A percentile compares a stretch with the other conserved stretches of the same genome.
Evolutionary conservation across 2,113 vertebrate genomes (phyloP).

Genomic region (Festucalex cinctus): DNA sequence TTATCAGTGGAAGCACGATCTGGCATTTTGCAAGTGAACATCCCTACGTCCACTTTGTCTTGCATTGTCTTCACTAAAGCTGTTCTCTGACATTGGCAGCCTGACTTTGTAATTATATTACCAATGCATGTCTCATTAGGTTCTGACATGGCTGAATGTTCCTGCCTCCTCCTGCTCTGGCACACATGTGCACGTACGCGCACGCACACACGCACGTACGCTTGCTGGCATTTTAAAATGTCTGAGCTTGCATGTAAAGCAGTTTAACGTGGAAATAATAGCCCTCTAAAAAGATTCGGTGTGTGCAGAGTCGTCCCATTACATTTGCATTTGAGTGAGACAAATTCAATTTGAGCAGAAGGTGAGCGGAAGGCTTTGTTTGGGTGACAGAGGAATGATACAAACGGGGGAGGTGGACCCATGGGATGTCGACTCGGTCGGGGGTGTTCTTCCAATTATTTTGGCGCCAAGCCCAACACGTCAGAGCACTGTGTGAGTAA

Average conservation of each 20-base stretch:
- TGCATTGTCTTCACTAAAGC: slow-evolving; percentile 30
- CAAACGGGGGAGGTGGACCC: slow-evolving; percentile 7
- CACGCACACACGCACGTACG: slow-evolving; percentile 47
- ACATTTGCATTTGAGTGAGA: slow-evolving; percentile 66
- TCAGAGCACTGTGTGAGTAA: not conserved
- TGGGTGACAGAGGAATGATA: slow-evolving; percentile 40
- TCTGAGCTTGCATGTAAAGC: slow-evolving; percentile 68
- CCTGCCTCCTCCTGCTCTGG: slow-evolving; percentile 35
- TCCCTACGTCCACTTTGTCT: slow-evolving; percentile 30
- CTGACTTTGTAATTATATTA: slow-evolving; percentile 71
- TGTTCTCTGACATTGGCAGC: slow-evolving; percentile 39
- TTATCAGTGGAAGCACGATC: slow-evolving; percentile 11
- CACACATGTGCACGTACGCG: slow-evolving; percentile 9
- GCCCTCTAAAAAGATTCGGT: slow-evolving; percentile 65
- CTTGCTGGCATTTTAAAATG: slow-evolving; percentile 64
- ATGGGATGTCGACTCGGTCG: slow-evolving; percentile 21
- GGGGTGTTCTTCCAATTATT: slow-evolving; percentile 10
- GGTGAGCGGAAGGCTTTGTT: slow-evolving; percentile 43
- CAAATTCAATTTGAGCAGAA: slow-evolving; percentile 62
- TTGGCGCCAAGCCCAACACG: not conserved
- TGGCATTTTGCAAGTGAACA: slow-evolving; percentile 6
- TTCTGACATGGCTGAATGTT: slow-evolving; percentile 66
- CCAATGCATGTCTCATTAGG: slow-evolving; percentile 66
- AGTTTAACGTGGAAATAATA: slow-evolving; percentile 69
- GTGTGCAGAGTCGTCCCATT: slow-evolving; percentile 58